phyloP scores from a whole-genome alignment of 2,113 vertebrate genomes.

The Poeciliopsis occidentalis region DNA sequence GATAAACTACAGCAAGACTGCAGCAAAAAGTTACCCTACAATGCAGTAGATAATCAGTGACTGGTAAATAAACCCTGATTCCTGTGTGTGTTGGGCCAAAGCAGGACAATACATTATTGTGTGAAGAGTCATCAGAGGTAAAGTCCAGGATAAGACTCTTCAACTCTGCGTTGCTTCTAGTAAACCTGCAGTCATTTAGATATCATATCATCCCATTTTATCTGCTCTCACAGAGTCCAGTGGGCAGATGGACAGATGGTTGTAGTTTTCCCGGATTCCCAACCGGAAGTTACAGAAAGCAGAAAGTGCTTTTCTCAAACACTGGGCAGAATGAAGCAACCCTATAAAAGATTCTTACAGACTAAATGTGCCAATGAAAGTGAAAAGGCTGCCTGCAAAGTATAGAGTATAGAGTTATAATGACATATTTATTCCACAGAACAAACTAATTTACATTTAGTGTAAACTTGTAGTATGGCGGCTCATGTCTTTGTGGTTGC shows the following conservation, averaged over 20 bases:
- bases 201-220: conserved; percentile 1
- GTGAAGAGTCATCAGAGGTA: background rate
- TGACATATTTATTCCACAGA: too few relatives aligned
- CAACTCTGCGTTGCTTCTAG: conserved; percentile 1
- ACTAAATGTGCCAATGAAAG: background rate
- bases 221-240: background rate
- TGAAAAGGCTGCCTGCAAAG: background rate
- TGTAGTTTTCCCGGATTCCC: background rate
- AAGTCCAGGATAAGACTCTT: background rate
- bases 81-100: background rate
- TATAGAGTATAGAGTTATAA: background rate
- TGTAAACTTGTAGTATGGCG: background rate
- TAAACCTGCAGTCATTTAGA: conserved; percentile 5
- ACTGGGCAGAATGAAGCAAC: background rate
- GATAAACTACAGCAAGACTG: too few relatives aligned
- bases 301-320: conserved; percentile 17
- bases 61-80: background rate
- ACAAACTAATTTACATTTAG: too few relatives aligned
- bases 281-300: conserved; percentile 1
- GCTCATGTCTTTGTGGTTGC: conserved; percentile 7
- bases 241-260: background rate
- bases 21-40: too few relatives aligned
- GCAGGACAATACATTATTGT: background rate
- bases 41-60: background rate
- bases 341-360: background rate